Percentiles rank a stretch among this genome's conserved stretches.
Evolutionary conservation across 2,797 vertebrate species (phyloP).

Genomic region (Paramormyrops hopkinsi): DNA sequence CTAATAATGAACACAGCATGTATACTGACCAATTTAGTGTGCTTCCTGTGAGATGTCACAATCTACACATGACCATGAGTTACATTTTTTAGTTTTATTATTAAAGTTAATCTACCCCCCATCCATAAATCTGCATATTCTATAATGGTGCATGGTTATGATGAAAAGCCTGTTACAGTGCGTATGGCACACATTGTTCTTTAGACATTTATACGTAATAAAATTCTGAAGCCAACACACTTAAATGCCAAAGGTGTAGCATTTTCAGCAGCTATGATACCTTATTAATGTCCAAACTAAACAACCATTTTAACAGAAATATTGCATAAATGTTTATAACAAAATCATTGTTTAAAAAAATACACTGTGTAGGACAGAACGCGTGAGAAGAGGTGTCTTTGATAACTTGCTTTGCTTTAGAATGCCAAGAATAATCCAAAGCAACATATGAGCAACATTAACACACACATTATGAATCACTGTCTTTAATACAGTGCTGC

Average conservation of each 20-base stretch:
- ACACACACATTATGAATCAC: not conserved
- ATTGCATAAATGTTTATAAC: not conserved
- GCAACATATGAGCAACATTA: not conserved
- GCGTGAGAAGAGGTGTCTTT: not conserved
- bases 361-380: not conserved
- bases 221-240: not conserved
- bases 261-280: not conserved
- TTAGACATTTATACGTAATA: not conserved
- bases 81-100: not conserved
- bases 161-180: not conserved
- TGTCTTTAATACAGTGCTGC: not conserved
- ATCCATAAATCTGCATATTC: not conserved
- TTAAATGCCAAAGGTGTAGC: not conserved
- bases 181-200: not conserved
- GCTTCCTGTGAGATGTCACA: not conserved
- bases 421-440: not conserved
- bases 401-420: not conserved
- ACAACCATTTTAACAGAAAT: not conserved
- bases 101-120: not conserved
- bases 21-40: not conserved
- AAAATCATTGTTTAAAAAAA: not conserved
- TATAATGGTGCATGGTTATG: not conserved
- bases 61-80: not conserved
- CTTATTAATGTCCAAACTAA: not conserved
- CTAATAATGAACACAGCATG: not conserved